Evolutionary conservation across 1,140 invertebrate genomes (phyloP).

Genomic region (Pollicipes pollicipes): DNA sequence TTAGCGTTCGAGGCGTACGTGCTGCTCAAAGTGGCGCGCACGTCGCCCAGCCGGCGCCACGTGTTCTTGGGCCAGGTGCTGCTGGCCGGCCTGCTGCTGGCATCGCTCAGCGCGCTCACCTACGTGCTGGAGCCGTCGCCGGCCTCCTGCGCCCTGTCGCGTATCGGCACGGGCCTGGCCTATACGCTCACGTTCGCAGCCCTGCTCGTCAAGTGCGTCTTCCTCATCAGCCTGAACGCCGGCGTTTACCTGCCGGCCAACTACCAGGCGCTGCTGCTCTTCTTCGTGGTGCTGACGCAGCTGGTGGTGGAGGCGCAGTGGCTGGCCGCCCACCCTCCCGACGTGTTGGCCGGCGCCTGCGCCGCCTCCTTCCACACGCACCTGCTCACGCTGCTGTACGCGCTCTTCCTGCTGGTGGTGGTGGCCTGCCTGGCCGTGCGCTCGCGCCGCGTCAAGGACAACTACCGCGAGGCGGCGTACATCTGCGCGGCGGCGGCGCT

Average conservation of each 20-base stretch:
- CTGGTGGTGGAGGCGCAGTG: conserved; percentile 49
- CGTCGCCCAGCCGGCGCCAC: conserved; percentile 63
- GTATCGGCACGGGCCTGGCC: conserved; percentile 65
- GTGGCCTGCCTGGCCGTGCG: conserved; percentile 65
- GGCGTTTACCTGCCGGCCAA: conserved; percentile 82
- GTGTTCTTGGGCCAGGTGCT: conserved; percentile 80
- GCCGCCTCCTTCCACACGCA: conserved; percentile 33
- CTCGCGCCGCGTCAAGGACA: conserved; percentile 59
- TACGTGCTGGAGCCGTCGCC: conserved; percentile 58
- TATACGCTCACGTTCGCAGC: conserved; percentile 80
- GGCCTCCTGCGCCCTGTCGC: conserved; percentile 59
- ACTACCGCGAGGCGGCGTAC: conserved; percentile 74
- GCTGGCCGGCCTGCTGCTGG: conserved; percentile 64
- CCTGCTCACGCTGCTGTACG: conserved; percentile 57
- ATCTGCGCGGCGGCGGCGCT: conserved; percentile 69
- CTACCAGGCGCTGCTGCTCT: conserved; percentile 67
- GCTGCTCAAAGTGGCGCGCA: conserved; percentile 65
- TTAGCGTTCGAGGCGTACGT: conserved; percentile 71
- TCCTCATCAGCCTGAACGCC: conserved; percentile 72
- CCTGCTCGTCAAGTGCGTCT: conserved; percentile 81
- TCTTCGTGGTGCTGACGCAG: conserved; percentile 65
- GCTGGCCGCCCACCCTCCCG: conserved; percentile 10
- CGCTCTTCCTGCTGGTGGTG: conserved; percentile 60
- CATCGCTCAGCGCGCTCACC: conserved; percentile 57
- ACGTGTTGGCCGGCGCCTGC: conserved; percentile 15